phyloP scores from a whole-genome alignment of 2,113 vertebrate genomes.

The Silurus meridionalis region DNA sequence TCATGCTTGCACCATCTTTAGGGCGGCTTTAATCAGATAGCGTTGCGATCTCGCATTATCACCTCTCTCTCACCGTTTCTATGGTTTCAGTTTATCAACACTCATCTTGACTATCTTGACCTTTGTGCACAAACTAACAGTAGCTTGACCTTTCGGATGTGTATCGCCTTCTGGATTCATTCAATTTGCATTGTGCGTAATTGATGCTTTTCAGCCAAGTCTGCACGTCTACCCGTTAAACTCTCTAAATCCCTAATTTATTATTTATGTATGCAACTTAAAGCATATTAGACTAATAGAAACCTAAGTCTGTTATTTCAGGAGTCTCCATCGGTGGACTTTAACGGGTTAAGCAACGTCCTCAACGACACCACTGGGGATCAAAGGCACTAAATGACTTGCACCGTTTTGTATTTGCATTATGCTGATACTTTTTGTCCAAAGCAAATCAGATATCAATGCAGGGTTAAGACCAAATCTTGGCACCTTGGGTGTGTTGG shows the following conservation, averaged over 20 bases:
- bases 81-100: neutral
- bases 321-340: neutral
- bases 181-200: neutral
- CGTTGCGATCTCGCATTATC: slow-evolving; percentile 60
- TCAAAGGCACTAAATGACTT: neutral
- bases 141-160: neutral
- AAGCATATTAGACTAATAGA: neutral
- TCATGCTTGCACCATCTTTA: slow-evolving; percentile 39
- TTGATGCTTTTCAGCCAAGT: neutral
- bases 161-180: neutral
- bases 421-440: neutral
- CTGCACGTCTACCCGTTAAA: neutral
- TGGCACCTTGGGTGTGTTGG: neutral
- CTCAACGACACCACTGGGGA: neutral
- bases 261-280: neutral
- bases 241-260: neutral
- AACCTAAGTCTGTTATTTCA: neutral
- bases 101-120: slow-evolving; percentile 2
- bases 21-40: slow-evolving; percentile 58
- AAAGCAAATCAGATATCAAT: neutral
- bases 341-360: neutral
- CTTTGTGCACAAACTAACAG: neutral
- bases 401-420: neutral
- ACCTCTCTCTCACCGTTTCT: slow-evolving; percentile 12
- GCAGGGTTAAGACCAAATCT: neutral